These are phyloP conservation scores for Anadara kagoshimensis DNA, from an alignment of 1,140 invertebrate species.

Conservation along the genomic window DNA sequence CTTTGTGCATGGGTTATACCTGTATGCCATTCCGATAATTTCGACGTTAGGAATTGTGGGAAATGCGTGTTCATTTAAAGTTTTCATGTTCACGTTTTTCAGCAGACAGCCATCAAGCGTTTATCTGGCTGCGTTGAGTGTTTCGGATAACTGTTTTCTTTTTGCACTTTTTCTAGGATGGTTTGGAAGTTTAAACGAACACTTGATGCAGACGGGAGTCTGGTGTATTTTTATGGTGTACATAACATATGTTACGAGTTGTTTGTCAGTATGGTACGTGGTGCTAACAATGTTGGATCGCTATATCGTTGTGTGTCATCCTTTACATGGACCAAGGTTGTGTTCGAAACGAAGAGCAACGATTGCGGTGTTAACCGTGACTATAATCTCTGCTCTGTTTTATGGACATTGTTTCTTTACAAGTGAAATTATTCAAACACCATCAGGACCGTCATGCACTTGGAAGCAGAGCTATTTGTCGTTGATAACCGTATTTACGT, in stretches of 20 bases:
- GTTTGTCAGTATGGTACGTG: conserved; percentile 72
- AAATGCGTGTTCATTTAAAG: conserved; percentile 77
- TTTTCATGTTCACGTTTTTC: conserved; percentile 78
- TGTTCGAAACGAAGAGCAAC: conserved; percentile 60
- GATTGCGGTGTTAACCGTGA: conserved; percentile 34
- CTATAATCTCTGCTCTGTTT: conserved; percentile 52
- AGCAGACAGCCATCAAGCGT: conserved; percentile 78
- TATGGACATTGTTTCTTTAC: conserved; percentile 62
- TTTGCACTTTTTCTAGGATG: conserved; percentile 75
- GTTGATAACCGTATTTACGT: conserved; percentile 74
- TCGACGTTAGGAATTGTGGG: conserved; percentile 77
- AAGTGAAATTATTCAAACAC: conserved; percentile 33
- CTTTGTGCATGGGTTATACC: conserved; percentile 68
- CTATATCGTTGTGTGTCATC: conserved; percentile 70
- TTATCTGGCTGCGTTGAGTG: conserved; percentile 78
- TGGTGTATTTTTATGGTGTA: conserved; percentile 66
- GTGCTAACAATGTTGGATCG: conserved; percentile 73
- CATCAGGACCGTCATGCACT: conserved; percentile 66
- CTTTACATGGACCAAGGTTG: conserved; percentile 62
- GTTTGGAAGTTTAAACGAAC: conserved; percentile 74
- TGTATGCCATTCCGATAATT: conserved; percentile 78
- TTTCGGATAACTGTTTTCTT: conserved; percentile 78
- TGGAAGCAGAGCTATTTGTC: conserved; percentile 7
- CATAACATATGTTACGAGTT: conserved; percentile 66
- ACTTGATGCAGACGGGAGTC: conserved; percentile 22